phyloP scores from a whole-genome alignment of 2,797 vertebrate genomes.

The Tragopan temminckii region DNA sequence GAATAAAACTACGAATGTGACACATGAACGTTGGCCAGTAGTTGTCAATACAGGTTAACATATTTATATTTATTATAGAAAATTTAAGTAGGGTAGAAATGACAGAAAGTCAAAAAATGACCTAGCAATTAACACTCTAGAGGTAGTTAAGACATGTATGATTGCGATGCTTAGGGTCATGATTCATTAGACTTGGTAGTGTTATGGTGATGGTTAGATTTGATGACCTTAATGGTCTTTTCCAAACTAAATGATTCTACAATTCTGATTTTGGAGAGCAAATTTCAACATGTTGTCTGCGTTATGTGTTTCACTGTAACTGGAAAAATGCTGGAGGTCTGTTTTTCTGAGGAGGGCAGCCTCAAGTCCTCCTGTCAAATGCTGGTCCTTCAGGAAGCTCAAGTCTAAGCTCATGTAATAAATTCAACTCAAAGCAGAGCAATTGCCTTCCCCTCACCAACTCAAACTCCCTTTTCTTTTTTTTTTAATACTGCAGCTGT shows the following conservation, averaged over 20 bases:
- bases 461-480: not conserved
- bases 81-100: not conserved
- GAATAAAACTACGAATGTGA: not conserved
- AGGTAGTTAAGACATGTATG: no score
- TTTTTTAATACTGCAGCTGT: not conserved
- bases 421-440: not conserved
- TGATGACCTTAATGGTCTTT: not conserved
- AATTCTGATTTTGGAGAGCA: not conserved
- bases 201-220: not conserved
- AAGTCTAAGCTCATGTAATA: not conserved
- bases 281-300: not conserved
- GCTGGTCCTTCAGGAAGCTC: not conserved
- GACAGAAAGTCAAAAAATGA: not conserved
- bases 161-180: not conserved
- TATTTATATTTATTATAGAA: not conserved
- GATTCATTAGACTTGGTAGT: not conserved
- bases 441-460: not conserved
- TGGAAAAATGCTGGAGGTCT: accelerated
- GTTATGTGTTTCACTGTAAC: not conserved
- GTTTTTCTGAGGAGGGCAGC: not conserved
- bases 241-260: not conserved
- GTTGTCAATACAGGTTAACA: not conserved
- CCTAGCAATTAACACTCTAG: not conserved
- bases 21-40: no score
- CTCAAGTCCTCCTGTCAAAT: not conserved